Evolutionary conservation across 1,140 invertebrate genomes (phyloP).

Genomic region (Penaeus japonicus): DNA sequence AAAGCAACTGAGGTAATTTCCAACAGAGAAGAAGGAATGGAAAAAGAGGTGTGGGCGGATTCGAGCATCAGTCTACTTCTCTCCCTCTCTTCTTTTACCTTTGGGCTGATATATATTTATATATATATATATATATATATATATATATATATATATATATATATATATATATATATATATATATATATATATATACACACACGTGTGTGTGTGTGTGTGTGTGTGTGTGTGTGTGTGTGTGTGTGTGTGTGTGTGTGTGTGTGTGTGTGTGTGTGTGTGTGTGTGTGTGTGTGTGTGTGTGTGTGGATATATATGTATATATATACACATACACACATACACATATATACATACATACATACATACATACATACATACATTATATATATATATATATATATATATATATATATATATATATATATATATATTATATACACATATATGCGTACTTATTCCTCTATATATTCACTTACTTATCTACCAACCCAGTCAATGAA

Average conservation of each 20-base stretch:
- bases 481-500: not conserved
- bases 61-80: no score
- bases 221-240: not conserved
- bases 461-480: constrained; percentile 2
- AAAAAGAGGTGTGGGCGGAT: no score
- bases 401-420: constrained; percentile 13
- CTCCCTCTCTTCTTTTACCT: no score
- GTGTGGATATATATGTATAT: not conserved
- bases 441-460: constrained; percentile 35
- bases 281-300: not conserved
- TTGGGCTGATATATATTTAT: no score
- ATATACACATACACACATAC: not conserved
- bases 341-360: not conserved
- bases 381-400: constrained; percentile 14
- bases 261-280: no score
- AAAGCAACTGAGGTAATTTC: no score
- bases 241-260: not conserved
- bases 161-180: constrained; percentile 13
- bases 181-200: constrained; percentile 20
- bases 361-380: not conserved
- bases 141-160: constrained; percentile 11
- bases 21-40: no score
- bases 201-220: not conserved
- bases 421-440: constrained; percentile 25
- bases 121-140: constrained; percentile 17